phyloP scores from a whole-genome alignment of 2,888 invertebrate genomes.

The Chrysolina americana region DNA sequence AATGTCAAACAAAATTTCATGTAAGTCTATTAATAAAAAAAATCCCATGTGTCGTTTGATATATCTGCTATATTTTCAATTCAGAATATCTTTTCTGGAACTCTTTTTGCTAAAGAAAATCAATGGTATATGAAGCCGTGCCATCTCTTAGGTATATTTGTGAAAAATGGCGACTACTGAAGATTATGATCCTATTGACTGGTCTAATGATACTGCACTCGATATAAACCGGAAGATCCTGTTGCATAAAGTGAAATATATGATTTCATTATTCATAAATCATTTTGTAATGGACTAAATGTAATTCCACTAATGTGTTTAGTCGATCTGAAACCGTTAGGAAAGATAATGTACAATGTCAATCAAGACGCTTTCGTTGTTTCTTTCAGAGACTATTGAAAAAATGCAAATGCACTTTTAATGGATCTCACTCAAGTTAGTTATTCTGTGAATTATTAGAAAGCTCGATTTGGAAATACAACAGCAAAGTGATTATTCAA shows the following conservation, averaged over 20 bases:
- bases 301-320: conserved; percentile 13
- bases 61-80: no score
- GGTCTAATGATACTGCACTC: not conserved
- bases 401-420: conserved; percentile 10
- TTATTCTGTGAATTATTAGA: not conserved
- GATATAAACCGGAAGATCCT: conserved; percentile 11
- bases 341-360: conserved; percentile 10
- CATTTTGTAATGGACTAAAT: conserved; percentile 1
- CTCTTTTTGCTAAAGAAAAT: no score
- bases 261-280: conserved; percentile 21
- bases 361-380: conserved; percentile 18
- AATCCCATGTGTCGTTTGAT: no score
- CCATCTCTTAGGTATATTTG: no score
- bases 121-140: no score
- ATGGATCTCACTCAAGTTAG: conserved; percentile 1
- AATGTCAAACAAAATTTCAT: no score
- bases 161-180: not conserved
- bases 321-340: conserved; percentile 9
- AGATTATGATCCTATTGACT: not conserved
- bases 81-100: no score
- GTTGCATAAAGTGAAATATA: conserved; percentile 9
- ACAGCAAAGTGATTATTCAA: not conserved
- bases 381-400: not conserved
- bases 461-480: not conserved
- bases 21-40: no score